A percentile compares a stretch with the other conserved stretches of the same genome.
phyloP scores from a whole-genome alignment of 2,797 vertebrate genomes.

The Peromyscus nudipes region DNA sequence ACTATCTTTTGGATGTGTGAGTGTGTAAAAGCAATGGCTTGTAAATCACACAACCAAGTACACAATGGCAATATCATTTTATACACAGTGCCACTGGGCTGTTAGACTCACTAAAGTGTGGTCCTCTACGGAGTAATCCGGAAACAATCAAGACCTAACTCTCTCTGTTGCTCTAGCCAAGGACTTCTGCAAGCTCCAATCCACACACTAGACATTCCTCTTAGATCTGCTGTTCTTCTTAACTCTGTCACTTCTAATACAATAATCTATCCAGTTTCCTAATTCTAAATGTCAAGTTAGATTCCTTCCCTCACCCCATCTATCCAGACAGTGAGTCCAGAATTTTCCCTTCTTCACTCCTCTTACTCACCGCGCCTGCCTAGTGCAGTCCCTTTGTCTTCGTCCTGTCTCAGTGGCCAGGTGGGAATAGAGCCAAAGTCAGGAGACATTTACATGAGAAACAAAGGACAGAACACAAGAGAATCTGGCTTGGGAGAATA shows the following conservation, averaged over 20 bases:
- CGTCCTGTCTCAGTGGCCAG: not conserved
- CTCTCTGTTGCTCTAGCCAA: not conserved
- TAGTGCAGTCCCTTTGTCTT: not conserved
- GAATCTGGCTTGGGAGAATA: not conserved
- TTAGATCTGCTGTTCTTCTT: not conserved
- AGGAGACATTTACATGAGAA: slow-evolving; percentile 9
- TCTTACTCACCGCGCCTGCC: not conserved
- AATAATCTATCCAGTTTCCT: not conserved
- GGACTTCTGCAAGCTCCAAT: not conserved
- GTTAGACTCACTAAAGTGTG: not conserved
- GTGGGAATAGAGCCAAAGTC: not conserved
- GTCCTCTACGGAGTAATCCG: not conserved
- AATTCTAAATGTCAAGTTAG: not conserved
- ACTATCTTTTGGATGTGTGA: not conserved
- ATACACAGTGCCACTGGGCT: not conserved
- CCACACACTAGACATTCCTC: not conserved
- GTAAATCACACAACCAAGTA: not conserved
- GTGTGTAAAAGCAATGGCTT: not conserved
- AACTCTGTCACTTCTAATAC: not conserved
- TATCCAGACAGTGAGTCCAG: not conserved
- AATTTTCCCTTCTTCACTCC: not conserved
- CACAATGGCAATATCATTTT: not conserved
- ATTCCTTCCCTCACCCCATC: not conserved
- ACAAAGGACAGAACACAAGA: not conserved
- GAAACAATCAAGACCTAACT: not conserved